Conservation (phyloP, 2,113 vertebrate genomes). For the Pterocles gutturalis region DNA sequence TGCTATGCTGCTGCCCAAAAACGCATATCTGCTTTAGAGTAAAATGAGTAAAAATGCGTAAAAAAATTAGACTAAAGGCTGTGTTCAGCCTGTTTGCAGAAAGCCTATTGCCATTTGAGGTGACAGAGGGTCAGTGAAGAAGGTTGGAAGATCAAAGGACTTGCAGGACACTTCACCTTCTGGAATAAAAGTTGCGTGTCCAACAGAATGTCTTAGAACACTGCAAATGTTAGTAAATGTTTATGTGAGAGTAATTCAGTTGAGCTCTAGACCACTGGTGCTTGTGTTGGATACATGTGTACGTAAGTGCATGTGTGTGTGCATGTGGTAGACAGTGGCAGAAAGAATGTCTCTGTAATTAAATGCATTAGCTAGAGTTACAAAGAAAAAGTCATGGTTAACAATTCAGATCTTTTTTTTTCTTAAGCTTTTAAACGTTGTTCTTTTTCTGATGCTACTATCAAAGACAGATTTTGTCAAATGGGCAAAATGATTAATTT, state of each 20-base stretch:
- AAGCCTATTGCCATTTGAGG: neutral
- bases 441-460: neutral
- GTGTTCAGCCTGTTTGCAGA: neutral
- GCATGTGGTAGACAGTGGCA: neutral
- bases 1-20: neutral
- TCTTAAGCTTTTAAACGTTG: neutral
- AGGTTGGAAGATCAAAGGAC: neutral
- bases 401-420: neutral
- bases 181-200: accelerated
- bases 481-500: neutral
- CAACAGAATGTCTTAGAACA: neutral
- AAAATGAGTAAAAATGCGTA: too few species aligned
- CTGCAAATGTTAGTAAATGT: neutral
- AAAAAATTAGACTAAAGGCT: too few species aligned
- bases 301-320: neutral
- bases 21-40: neutral
- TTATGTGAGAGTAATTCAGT: neutral
- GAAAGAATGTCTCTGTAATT: neutral
- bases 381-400: neutral
- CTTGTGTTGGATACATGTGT: neutral
- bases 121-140: neutral
- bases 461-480: neutral
- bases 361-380: neutral
- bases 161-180: neutral
- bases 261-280: neutral